Conservation (phyloP, 2,113 vertebrate species). For the Menura novaehollandiae region DNA sequence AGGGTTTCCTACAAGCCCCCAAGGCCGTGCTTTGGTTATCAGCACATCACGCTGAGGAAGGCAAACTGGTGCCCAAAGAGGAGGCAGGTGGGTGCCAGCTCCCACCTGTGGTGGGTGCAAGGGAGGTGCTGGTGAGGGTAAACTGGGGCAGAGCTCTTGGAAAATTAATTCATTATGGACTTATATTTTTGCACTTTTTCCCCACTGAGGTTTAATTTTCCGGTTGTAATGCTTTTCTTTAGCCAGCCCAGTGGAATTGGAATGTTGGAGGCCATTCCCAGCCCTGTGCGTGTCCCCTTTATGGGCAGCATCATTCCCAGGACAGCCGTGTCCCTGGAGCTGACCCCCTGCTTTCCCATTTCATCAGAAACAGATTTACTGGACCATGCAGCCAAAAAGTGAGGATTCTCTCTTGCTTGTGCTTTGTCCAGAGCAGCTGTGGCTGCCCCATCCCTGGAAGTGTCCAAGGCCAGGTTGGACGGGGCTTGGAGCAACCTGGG, state of each 20-base stretch:
- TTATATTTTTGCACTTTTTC: rapidly evolving
- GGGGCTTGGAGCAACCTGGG: not conserved
- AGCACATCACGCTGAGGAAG: rapidly evolving
- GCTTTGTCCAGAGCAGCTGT: not conserved
- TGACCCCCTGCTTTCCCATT: not conserved
- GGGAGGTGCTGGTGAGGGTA: not conserved
- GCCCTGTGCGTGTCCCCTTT: not conserved
- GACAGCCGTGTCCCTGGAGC: not conserved
- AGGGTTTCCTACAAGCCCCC: not conserved
- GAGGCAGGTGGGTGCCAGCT: not conserved
- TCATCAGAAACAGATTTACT: not conserved
- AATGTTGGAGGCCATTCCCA: not conserved
- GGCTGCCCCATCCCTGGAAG: too few relatives aligned
- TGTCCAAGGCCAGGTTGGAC: too few relatives aligned
- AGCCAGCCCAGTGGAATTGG: not conserved
- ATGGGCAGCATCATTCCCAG: not conserved
- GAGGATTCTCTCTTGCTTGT: not conserved
- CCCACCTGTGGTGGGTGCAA: rapidly evolving
- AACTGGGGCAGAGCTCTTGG: not conserved
- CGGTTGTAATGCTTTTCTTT: not conserved
- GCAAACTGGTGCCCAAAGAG: rapidly evolving
- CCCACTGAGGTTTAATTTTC: not conserved
- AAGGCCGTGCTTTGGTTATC: rapidly evolving
- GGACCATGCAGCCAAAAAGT: not conserved
- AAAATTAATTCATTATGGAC: not conserved